Base-by-base conservation (phyloP, 2,888 invertebrate genomes). In the Aethes cnicana region DNA sequence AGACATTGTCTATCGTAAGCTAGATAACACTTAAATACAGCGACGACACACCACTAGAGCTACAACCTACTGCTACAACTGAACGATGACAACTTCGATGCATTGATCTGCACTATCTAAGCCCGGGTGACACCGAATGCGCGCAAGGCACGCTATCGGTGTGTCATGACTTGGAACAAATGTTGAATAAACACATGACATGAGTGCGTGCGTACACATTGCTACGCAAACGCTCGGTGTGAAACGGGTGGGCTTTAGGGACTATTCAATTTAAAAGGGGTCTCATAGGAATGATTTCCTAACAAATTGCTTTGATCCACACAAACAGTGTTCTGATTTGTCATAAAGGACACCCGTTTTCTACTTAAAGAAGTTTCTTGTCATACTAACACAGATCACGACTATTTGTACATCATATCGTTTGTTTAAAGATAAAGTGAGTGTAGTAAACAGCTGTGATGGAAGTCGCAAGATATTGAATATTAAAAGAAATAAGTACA, bases 1-100 rank as follows among this genome's bases (percentile, higher is more conserved):
- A 88, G 77, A 82, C 77, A 76, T 83, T 74, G 69, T 79, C 78
- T 85, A 86, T 84, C 63, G 64, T 79, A 84, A 68, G 62, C 68
- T 70, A 66, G 63, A 44, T 35, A 44, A 46, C 73, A 74, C 72
- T 70, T 72, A 72, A 69, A 69, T 74, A 79, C 68, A 66, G 76
- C 70, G 62, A 74, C 71, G 65, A 76, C 70, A 77, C 70, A 70
- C 72, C 62, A 66, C 76, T 74, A 78, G 47, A 57, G 54, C 77
- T 80, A 79, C 67, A 59, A 74, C 64, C 77, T 78, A 76, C 62
- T 49, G 54, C 64, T 70, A 58, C 68, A 69, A 69, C 64, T 72
- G 58, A 69, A 71, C 43, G 36, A 37, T 53, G 52, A 52, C 21
- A 55, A 57, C 61, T 76, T 77, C 71, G 66, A 77, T 78, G 74